These are phyloP conservation scores for Falco columbarius DNA, from an alignment of 2,797 vertebrate species.

Conservation along the genomic window DNA sequence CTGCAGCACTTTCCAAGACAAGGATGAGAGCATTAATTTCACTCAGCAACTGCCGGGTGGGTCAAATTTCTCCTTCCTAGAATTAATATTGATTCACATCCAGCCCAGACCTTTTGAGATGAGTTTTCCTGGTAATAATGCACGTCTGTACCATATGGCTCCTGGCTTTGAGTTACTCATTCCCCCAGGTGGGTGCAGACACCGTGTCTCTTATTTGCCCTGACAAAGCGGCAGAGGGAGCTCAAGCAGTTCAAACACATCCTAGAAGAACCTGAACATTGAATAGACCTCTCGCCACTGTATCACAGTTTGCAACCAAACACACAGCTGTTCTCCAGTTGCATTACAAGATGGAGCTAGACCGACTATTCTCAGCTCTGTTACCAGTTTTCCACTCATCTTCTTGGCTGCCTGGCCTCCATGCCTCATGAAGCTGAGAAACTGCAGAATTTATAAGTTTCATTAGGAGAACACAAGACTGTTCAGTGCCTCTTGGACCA, in stretches of 20 bases:
- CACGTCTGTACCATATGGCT: neutral
- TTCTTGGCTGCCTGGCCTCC: neutral
- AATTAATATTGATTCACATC: neutral
- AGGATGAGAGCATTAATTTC: fast-evolving
- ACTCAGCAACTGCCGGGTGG: neutral
- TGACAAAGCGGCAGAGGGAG: neutral
- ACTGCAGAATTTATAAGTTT: neutral
- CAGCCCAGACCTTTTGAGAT: neutral
- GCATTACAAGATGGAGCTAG: neutral
- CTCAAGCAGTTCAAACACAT: neutral
- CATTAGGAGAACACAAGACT: neutral
- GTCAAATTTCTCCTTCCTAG: neutral
- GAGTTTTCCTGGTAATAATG: neutral
- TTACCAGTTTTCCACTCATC: neutral
- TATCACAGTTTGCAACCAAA: neutral
- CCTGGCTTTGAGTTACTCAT: neutral
- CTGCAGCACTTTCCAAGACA: neutral
- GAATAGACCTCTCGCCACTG: neutral
- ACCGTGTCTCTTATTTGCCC: neutral
- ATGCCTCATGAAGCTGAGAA: neutral
- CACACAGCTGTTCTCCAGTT: neutral
- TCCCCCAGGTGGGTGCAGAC: neutral
- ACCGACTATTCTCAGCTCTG: neutral
- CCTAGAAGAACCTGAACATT: neutral
- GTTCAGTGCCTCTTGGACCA: fast-evolving